Evolutionary conservation across 2,113 vertebrate species (phyloP).

Genomic region (Gila orcuttii): DNA sequence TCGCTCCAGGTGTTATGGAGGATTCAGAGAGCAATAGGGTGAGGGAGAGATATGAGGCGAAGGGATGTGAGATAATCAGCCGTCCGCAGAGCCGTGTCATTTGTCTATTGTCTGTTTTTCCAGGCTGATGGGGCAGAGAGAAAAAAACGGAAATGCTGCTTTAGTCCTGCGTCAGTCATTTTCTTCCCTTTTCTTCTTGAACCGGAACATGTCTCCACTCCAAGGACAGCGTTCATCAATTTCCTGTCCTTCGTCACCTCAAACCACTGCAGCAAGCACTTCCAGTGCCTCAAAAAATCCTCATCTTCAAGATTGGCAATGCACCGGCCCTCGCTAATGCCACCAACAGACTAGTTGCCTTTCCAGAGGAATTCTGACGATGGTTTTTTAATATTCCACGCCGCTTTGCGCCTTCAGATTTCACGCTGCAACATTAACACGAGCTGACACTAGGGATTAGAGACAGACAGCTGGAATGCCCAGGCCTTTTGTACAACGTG

Average conservation of each 20-base stretch:
- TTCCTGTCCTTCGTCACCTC: constrained; percentile 46
- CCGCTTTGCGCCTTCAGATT: constrained; percentile 94
- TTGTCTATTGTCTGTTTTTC: constrained; percentile 69
- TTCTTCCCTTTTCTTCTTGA: constrained; percentile 59
- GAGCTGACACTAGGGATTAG: constrained; percentile 99
- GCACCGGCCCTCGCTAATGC: constrained; percentile 75
- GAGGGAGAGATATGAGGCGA: neutral
- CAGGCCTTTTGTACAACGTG: constrained; percentile 92
- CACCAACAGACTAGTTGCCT: constrained; percentile 81
- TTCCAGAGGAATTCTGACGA: constrained; percentile 91
- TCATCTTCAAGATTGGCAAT: constrained; percentile 33
- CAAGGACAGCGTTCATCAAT: constrained; percentile 47
- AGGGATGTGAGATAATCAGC: constrained; percentile 70
- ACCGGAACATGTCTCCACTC: constrained; percentile 56
- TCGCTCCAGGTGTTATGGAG: neutral
- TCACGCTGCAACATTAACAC: constrained; percentile 98
- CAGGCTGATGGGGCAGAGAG: constrained; percentile 61
- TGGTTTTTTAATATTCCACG: constrained; percentile 93
- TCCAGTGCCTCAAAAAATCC: neutral
- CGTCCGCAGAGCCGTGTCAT: constrained; percentile 73
- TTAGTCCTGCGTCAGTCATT: constrained; percentile 70
- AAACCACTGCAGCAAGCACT: constrained; percentile 63
- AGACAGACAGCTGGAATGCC: constrained; percentile 99
- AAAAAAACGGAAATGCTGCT: constrained; percentile 73
- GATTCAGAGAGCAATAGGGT: neutral